Conservation (phyloP, 2,113 vertebrate genomes). For the Gymnarchus niloticus region DNA sequence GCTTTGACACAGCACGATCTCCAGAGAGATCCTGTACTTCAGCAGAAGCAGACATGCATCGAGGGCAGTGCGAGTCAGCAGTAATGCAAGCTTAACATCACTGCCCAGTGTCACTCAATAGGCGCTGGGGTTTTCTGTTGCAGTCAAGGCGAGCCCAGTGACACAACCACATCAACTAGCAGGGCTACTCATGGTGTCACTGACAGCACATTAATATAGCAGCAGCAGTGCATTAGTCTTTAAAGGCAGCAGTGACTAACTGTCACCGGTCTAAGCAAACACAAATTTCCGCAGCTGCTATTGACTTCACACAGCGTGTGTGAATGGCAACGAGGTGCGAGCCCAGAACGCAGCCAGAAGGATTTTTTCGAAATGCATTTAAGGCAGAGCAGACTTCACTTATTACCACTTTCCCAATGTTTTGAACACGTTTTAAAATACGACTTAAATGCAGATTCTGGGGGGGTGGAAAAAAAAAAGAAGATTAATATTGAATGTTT, state of each 20-base stretch:
- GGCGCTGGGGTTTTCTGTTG: neutral
- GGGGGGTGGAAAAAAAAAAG: slow-evolving; percentile 35
- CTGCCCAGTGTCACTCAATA: neutral
- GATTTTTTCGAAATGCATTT: neutral
- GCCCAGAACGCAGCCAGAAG: neutral
- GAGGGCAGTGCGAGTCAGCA: neutral
- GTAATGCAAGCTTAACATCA: neutral
- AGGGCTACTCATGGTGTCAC: neutral
- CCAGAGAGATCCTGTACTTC: neutral
- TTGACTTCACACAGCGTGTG: neutral
- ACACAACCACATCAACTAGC: neutral
- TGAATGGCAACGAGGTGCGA: neutral
- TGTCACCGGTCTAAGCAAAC: neutral
- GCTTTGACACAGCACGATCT: neutral
- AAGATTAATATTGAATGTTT: neutral
- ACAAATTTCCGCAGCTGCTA: neutral
- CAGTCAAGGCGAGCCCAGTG: neutral
- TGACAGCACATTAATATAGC: neutral
- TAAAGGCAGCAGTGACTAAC: neutral
- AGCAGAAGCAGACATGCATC: slow-evolving; percentile 9
- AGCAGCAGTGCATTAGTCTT: neutral
- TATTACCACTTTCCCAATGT: slow-evolving; percentile 34
- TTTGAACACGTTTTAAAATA: slow-evolving; percentile 34
- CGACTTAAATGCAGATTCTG: slow-evolving; percentile 46
- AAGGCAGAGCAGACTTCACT: neutral